These are phyloP conservation scores for Microcebus ravelobensis DNA, from an alignment of 2,113 vertebrate species.

Conservation along the genomic window DNA sequence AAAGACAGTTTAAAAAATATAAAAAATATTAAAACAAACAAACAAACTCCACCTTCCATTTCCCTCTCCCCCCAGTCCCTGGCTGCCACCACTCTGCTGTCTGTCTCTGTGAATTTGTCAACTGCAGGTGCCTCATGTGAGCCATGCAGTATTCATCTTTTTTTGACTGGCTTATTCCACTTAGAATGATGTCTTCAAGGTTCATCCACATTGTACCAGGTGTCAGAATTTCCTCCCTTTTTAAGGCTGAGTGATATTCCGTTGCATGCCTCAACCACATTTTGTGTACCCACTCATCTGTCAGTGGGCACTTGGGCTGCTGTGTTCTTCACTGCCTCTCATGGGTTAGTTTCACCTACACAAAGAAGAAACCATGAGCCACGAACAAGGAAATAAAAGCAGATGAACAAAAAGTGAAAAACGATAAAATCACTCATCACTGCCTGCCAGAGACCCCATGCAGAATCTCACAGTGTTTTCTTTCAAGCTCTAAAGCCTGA, in stretches of 20 bases:
- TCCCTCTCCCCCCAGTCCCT: background rate
- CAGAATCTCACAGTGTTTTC: background rate
- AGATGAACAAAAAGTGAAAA: background rate
- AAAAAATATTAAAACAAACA: too few species aligned
- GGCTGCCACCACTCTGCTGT: background rate
- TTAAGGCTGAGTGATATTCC: too few species aligned
- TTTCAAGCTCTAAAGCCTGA: background rate
- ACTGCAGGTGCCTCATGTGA: background rate
- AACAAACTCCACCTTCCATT: background rate
- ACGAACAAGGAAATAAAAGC: background rate
- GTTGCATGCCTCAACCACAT: fast-evolving
- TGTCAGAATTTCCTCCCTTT: background rate
- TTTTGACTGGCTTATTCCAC: background rate
- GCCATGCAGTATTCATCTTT: too few species aligned
- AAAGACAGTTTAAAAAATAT: too few species aligned
- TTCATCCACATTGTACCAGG: background rate
- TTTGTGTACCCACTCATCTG: too few species aligned
- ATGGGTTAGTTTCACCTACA: background rate
- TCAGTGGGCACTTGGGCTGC: background rate
- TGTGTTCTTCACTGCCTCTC: background rate
- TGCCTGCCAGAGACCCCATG: background rate
- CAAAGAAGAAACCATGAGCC: too few species aligned
- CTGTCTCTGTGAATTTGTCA: background rate
- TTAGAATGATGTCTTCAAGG: background rate
- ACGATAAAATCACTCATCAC: background rate